Evolutionary conservation across 2,113 vertebrate genomes (phyloP), one percentile per base, ranked within the genome.

Genomic region (Lepus timidus): DNA sequence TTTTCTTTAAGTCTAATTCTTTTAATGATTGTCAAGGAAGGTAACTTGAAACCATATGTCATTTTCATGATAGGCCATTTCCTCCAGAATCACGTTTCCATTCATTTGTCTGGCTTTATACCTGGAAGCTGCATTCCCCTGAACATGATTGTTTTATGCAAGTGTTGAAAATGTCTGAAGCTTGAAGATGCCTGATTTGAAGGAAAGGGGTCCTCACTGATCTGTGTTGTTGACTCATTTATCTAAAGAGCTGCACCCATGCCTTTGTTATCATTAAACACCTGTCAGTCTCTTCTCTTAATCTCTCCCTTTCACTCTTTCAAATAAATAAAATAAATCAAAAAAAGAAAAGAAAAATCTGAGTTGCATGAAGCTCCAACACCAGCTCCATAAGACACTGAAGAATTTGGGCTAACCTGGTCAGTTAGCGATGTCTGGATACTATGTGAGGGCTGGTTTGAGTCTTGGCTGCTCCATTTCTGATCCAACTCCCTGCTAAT

Each of bases 31-130:
- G 17, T 87, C 88, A 91, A 91, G 19, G 14, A 86, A 79, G 82
- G 44, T 58, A 67, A 82, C 44, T 90, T 67, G 84, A 79, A 71
- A 61, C 3, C 3, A 73, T 19, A 70, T 79, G 8, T 49, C 51
- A 74, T 78, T 93, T 93, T 81, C 6, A 31, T 79, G 39, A 49
- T 68, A 58, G 64, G 3, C 52, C n/a, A 20, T 86, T 62, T 73
- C 23, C 7, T 16, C 49, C 55, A 8, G 92, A 39, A 49, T 91
- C 86, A 74, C 29, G 29, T 84, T 88, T 85, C 29, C 22, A 7
- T 64, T 85, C 31, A 33, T 73, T 61, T 92, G 16, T 76, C 68
- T 90, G 76, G 36, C 64, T 86, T 88, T 85, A 23, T 80, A 85
- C 80, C 31, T 71, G 61, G 83, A 92, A 87, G 61, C 36, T 25